A percentile compares a stretch with the other conserved stretches of the same genome.
Conservation (phyloP, 2,113 vertebrate species). For the Athene noctua region DNA sequence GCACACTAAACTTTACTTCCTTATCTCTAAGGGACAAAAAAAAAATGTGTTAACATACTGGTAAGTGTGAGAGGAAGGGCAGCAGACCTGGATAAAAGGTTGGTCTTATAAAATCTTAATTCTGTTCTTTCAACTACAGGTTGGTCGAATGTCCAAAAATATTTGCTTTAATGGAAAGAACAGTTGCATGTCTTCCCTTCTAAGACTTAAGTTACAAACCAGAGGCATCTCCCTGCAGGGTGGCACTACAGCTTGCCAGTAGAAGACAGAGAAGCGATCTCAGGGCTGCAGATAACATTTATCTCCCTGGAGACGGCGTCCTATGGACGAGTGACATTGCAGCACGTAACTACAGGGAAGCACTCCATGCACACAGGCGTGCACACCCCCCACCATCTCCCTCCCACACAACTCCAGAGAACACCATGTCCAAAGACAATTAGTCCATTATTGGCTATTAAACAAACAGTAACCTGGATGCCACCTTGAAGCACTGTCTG, state of each 20-base stretch:
- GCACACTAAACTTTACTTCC: background rate
- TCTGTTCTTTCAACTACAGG: background rate
- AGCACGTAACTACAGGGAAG: background rate
- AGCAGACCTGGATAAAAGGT: background rate
- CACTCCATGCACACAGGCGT: fast-evolving
- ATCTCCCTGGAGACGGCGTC: fast-evolving
- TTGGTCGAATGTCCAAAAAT: background rate
- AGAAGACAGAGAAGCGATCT: background rate
- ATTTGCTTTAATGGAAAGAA: background rate
- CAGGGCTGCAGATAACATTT: too few species aligned
- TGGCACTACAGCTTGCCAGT: background rate
- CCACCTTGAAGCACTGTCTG: background rate
- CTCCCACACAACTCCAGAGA: background rate
- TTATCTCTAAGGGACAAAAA: background rate
- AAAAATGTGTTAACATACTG: background rate
- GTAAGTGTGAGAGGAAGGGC: background rate
- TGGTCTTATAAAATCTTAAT: background rate
- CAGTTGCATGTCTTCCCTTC: background rate
- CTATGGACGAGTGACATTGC: fast-evolving
- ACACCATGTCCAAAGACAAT: background rate
- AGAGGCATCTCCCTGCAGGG: background rate
- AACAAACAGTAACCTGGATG: background rate
- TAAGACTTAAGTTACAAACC: background rate
- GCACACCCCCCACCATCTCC: background rate
- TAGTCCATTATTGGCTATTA: background rate